Evolutionary conservation across 2,888 invertebrate genomes (phyloP).

Genomic region (Elaeidobius kamerunicus): DNA sequence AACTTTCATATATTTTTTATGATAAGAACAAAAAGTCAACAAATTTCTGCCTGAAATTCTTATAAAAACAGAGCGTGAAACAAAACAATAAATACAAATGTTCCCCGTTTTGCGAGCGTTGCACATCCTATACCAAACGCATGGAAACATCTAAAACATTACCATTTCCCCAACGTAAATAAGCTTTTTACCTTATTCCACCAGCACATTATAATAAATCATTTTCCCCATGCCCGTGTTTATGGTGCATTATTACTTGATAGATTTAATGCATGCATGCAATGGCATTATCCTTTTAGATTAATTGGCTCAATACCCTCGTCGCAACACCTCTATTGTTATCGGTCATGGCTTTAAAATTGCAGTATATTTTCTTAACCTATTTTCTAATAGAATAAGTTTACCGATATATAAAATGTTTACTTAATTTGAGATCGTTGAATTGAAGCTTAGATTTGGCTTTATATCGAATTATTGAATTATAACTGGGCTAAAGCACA

Average conservation of each 20-base stretch:
- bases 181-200: conserved; percentile 13
- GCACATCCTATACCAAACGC: conserved; percentile 3
- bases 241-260: conserved; percentile 16
- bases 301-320: conserved; percentile 19
- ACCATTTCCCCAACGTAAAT: conserved; percentile 17
- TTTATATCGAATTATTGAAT: too few species aligned
- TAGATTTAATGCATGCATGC: conserved; percentile 21
- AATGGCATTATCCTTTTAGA: conserved; percentile 23
- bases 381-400: too few species aligned
- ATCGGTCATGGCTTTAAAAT: not conserved
- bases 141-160: conserved; percentile 6
- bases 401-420: too few species aligned
- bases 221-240: conserved; percentile 15
- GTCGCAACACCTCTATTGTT: conserved; percentile 14
- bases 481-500: too few species aligned
- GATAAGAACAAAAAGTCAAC: too few species aligned
- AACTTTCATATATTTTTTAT: too few species aligned
- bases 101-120: not conserved
- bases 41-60: too few species aligned
- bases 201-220: conserved; percentile 17
- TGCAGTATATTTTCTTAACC: too few species aligned
- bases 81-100: not conserved
- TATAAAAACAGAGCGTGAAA: too few species aligned
- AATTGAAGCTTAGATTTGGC: too few species aligned
- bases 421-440: too few species aligned